These are phyloP conservation scores for Geothlypis trichas DNA, from an alignment of 2,113 vertebrate species.

Conservation along the genomic window DNA sequence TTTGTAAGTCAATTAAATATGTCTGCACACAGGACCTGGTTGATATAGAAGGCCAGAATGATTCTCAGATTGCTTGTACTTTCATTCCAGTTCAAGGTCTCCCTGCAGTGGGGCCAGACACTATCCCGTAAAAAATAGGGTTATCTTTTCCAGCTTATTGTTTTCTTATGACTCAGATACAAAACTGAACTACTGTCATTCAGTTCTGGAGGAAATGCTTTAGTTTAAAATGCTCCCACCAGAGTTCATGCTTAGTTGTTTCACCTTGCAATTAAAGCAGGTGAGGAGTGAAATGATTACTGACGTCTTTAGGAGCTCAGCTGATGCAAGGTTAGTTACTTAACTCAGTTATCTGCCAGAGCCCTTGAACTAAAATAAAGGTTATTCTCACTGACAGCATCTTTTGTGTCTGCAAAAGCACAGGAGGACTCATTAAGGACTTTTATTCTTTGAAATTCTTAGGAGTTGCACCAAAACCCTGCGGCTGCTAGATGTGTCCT, in stretches of 20 bases:
- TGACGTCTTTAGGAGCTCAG: not conserved
- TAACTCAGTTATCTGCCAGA: conserved; percentile 4
- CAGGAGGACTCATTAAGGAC: conserved; percentile 23
- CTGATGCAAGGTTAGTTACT: conserved; percentile 13
- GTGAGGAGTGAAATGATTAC: not conserved
- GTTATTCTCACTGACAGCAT: not conserved
- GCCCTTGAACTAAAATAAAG: conserved; percentile 37
- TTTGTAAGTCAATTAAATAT: not conserved
- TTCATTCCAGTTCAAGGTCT: conserved; percentile 30
- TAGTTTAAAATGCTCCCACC: not conserved
- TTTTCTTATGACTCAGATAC: not conserved
- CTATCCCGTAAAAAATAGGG: not conserved
- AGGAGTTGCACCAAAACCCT: conserved; percentile 7
- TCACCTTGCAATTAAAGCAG: conserved; percentile 19
- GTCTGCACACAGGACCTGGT: not conserved
- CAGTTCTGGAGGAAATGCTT: not conserved
- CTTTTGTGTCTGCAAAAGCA: not conserved
- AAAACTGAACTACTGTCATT: not conserved
- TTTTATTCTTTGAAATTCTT: conserved; percentile 5
- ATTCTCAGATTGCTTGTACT: not conserved
- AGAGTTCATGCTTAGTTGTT: not conserved
- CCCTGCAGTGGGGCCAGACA: not conserved
- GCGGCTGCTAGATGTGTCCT: not conserved
- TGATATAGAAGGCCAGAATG: not conserved
- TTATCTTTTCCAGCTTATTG: conserved; percentile 3